Conservation (phyloP, 92 coral and sea anemone species). For the Bergia sp. region DNA sequence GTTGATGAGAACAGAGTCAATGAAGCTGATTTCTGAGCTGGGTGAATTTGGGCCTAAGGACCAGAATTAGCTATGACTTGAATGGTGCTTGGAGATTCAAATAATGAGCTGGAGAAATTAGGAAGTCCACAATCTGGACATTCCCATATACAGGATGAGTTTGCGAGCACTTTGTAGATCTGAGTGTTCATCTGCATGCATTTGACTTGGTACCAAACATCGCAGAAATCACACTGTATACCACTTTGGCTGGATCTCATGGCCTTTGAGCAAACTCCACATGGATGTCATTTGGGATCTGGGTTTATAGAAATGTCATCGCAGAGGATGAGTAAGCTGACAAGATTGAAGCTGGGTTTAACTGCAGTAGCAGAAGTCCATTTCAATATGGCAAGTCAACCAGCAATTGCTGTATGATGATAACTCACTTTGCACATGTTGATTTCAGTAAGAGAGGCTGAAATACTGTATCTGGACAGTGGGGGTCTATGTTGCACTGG, state of each 20-base stretch:
- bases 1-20: no score
- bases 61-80: neutral
- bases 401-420: constrained; percentile 23
- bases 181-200: constrained; percentile 29
- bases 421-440: constrained; percentile 25
- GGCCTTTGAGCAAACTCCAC: constrained; percentile 44
- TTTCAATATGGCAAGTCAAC: constrained; percentile 41
- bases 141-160: constrained; percentile 25
- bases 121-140: no score
- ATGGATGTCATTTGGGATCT: constrained; percentile 30
- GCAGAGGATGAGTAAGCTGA: constrained; percentile 36
- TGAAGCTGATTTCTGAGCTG: no score
- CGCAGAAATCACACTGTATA: constrained; percentile 50
- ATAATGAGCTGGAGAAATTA: no score
- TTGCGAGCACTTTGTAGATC: constrained; percentile 20
- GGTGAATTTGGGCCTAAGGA: neutral
- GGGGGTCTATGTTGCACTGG: constrained; percentile 18
- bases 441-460: constrained; percentile 41
- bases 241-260: constrained; percentile 46
- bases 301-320: constrained; percentile 33
- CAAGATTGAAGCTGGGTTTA: constrained; percentile 26
- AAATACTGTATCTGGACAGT: constrained; percentile 34
- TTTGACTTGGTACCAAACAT: constrained; percentile 40
- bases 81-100: no score
- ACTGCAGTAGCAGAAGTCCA: constrained; percentile 4